A percentile compares a stretch with the other conserved stretches of the same genome.
These are phyloP conservation scores for Cygnus buccinator DNA, from an alignment of 2,113 vertebrate species.

Conservation along the genomic window DNA sequence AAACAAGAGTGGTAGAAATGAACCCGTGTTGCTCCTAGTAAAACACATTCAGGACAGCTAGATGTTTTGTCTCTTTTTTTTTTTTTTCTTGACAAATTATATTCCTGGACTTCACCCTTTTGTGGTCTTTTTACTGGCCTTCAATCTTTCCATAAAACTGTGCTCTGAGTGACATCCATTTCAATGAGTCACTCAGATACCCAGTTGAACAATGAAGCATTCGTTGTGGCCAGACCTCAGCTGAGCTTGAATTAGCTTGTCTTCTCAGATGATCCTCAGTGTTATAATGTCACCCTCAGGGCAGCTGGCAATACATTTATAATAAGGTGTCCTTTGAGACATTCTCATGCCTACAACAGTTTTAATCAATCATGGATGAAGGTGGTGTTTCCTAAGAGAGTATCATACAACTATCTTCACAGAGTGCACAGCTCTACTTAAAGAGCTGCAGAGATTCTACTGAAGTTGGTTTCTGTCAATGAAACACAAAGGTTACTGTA, in stretches of 20 bases:
- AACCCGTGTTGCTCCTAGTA: background rate
- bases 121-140: background rate
- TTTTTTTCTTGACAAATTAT: background rate
- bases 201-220: background rate
- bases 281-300: background rate
- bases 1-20: background rate
- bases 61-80: fast-evolving
- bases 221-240: background rate
- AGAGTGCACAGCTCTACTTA: background rate
- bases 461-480: background rate
- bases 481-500: background rate
- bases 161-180: background rate
- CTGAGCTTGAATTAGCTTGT: background rate
- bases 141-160: background rate
- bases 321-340: background rate
- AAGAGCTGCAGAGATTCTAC: background rate
- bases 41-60: background rate
- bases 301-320: background rate
- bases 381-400: background rate
- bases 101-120: background rate
- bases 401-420: background rate
- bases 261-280: background rate
- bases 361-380: slow-evolving; percentile 1
- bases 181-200: background rate
- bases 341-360: background rate